phyloP scores from a whole-genome alignment of 1,140 invertebrate species.

The Ruditapes philippinarum region DNA sequence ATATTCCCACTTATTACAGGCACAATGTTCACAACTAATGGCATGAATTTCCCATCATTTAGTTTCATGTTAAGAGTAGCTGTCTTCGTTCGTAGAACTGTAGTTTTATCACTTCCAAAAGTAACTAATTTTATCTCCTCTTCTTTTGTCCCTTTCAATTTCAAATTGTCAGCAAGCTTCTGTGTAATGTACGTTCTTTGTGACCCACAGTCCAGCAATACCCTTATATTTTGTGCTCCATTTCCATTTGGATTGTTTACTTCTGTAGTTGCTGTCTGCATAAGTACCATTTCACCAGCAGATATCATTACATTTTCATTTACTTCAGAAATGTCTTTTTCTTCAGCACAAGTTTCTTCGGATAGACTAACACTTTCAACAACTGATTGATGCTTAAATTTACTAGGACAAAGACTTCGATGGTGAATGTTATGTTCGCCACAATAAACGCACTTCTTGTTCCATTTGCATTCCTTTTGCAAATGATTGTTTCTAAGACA shows the following conservation, averaged over 20 bases:
- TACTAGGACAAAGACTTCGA: conserved; percentile 27
- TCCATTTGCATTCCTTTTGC: neutral
- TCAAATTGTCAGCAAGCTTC: neutral
- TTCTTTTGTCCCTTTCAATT: neutral
- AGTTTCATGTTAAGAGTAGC: conserved; percentile 5
- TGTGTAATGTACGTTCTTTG: conserved; percentile 28
- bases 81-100: neutral
- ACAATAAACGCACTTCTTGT: conserved; percentile 44
- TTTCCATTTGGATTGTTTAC: neutral
- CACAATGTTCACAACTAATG: conserved; percentile 12
- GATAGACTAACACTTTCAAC: neutral
- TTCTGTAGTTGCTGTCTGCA: conserved; percentile 2
- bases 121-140: conserved; percentile 24
- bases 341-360: conserved; percentile 11
- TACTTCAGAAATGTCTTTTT: neutral
- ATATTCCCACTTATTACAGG: conserved; percentile 40
- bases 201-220: conserved; percentile 10
- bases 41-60: conserved; percentile 13
- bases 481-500: neutral
- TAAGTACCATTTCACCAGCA: conserved; percentile 36
- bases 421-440: conserved; percentile 46
- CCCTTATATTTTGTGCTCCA: neutral
- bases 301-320: conserved; percentile 15
- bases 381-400: neutral
- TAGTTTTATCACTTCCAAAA: neutral